Evolutionary conservation across 2,797 vertebrate species (phyloP), one percentile per base, ranked within the genome.

Genomic region (Microctenopoma lineatum): DNA sequence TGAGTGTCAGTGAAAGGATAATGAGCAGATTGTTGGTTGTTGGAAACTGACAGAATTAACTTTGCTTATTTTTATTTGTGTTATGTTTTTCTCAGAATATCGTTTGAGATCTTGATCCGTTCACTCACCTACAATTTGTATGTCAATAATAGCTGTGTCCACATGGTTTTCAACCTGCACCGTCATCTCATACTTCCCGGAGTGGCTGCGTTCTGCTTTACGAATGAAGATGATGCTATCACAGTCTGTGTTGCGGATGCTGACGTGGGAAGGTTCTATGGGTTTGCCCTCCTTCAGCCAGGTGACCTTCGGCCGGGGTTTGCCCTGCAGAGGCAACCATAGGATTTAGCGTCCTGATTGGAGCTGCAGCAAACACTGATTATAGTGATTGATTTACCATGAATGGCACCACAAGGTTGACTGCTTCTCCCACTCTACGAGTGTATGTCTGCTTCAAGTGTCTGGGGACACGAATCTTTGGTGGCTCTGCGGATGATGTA

Each of bases 201-300:
- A 99, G 87, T 99, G 97, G 32, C 90, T 95, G 46, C 96, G 94
- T 39, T 98, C 98, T 4, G 97, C 96, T 87, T 98, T 99, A 45
- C 98, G 94, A 75, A 99, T 99, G 87, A 99, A 99, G 83, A 99
- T 94, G 87, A 99, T 99, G 32, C 96, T 98, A 71, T 99, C 98
- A 0, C 94, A 95, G 63, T 99, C 98, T 1, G 95, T 96, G 92
- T 97, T 99, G 36, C 98, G 97, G 75, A 99, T 97, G 86, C 93
- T 99, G 80, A 99, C 95, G 32, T 96, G 93, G 34, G 93, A 90
- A 64, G 94, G 95, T 60, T 99, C 96, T 0, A 99, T 94, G 2
- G 93, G 83, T 1, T 88, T 29, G 3, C 95, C 96, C 0, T 98
- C 96, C 62, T 98, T 99, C 86, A 94, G 84, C 98, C 98, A 99